These are phyloP conservation scores for Heliconius himera DNA, from an alignment of 1,140 invertebrate species.

Conservation along the genomic window DNA sequence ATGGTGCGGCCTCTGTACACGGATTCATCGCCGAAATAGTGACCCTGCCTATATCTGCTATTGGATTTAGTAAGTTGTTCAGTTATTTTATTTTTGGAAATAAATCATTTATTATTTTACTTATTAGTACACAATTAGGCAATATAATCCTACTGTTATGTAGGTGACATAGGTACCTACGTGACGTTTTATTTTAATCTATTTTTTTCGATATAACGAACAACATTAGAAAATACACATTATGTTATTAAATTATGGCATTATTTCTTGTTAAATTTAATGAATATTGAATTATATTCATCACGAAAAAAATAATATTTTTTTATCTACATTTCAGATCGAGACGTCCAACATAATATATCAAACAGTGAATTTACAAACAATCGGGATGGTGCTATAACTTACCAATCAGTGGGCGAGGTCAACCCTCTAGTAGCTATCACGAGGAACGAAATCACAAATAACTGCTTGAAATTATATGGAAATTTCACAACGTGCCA, in stretches of 20 bases:
- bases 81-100: not conserved
- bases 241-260: not conserved
- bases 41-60: slow-evolving; percentile 94
- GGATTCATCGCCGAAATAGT: slow-evolving; percentile 99
- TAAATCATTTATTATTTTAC: no score
- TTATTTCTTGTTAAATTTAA: no score
- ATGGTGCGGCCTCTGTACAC: slow-evolving; percentile 94
- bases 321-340: slow-evolving; percentile 84
- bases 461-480: slow-evolving; percentile 95
- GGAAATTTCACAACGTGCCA: slow-evolving; percentile 97
- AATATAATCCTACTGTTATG: no score
- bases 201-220: no score
- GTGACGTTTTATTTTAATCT: no score
- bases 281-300: no score
- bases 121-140: no score
- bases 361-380: slow-evolving; percentile 91
- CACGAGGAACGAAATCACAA: slow-evolving; percentile 91
- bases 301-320: not conserved
- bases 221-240: not conserved
- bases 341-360: slow-evolving; percentile 95
- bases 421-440: slow-evolving; percentile 96
- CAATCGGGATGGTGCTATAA: slow-evolving; percentile 94
- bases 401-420: slow-evolving; percentile 95
- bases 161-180: no score
- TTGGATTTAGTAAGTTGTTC: slow-evolving; percentile 90